Evolutionary conservation across 2,113 vertebrate species (phyloP), one percentile per base, ranked within the genome.

Genomic region (Poeciliopsis occidentalis): DNA sequence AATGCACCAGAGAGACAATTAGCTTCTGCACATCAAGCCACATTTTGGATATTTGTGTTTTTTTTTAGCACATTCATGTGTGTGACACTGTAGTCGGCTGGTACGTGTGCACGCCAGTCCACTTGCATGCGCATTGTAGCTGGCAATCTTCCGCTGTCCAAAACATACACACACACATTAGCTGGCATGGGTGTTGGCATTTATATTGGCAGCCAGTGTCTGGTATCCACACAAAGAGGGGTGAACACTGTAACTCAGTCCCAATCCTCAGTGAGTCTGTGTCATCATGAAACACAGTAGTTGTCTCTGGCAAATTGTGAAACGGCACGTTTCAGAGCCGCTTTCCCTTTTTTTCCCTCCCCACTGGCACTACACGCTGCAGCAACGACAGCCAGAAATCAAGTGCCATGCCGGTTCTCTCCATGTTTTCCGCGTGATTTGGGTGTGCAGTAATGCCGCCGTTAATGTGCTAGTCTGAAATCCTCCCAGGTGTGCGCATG

Each of bases 1-100:
- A 83, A 90, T 80, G 86, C 89, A 86, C 82, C 84, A 87, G 82
- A 88, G 88, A 89, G 88, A 91, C 86, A 92, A 92, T 92, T 91
- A 92, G 76, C 73, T 79, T 39, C 54, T 22, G 80, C 78, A 72
- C 63, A 76, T 69, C 12, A 72, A 83, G 71, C 73, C 77, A 82
- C 75, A 75, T 70, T 71, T 37, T n/a, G 73, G 62, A 72, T 62
- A 60, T 69, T 66, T 87, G 75, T 75, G 31, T 78, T 11, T 67
- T 27, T 67, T 27, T 2, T 8, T 5, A 51, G 34, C 63, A 37
- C 26, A 32, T 64, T 68, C 15, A 10, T 80, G 63, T 81, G 15
- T 75, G 31, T n/a, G 76, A 17, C 83, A 24, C n/a, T 79, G 69
- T 75, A 71, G 75, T 67, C 27, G 60, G 68, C 76, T 1, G 68